Evolutionary conservation across 2,888 invertebrate species (phyloP).

Genomic region (Stenoptilia bipunctidactyla): DNA sequence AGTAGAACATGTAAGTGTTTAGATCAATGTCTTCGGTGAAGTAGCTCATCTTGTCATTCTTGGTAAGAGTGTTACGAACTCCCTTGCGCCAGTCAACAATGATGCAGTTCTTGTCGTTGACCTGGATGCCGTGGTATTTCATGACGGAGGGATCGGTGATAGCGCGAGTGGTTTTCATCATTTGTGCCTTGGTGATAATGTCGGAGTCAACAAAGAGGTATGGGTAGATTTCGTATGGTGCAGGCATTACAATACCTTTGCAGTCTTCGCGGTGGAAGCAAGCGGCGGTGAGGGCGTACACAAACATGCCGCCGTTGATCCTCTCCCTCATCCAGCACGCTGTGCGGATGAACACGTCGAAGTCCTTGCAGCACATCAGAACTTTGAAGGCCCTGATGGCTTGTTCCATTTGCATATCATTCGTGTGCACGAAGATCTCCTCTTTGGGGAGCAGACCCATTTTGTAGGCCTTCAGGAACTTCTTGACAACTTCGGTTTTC

Average conservation of each 20-base stretch:
- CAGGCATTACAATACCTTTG: conserved; percentile 76
- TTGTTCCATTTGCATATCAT: conserved; percentile 73
- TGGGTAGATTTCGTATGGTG: conserved; percentile 83
- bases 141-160: conserved; percentile 62
- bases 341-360: conserved; percentile 75
- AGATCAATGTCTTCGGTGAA: conserved; percentile 84
- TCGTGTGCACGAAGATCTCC: conserved; percentile 73
- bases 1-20: conserved; percentile 78
- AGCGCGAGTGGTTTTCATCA: conserved; percentile 74
- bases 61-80: conserved; percentile 65
- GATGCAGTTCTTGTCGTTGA: conserved; percentile 68
- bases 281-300: conserved; percentile 77
- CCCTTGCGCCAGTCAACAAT: conserved; percentile 79
- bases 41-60: conserved; percentile 75
- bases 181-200: conserved; percentile 76
- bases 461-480: conserved; percentile 66
- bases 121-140: conserved; percentile 60
- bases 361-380: conserved; percentile 77
- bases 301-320: conserved; percentile 81
- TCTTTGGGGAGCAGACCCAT: conserved; percentile 71
- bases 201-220: conserved; percentile 81
- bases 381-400: conserved; percentile 74
- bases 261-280: conserved; percentile 77
- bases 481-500: conserved; percentile 70
- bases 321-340: conserved; percentile 78